Percentiles rank a stretch among this genome's conserved stretches.
phyloP scores from a whole-genome alignment of 2,888 invertebrate species.

The Zonitis immaculata region DNA sequence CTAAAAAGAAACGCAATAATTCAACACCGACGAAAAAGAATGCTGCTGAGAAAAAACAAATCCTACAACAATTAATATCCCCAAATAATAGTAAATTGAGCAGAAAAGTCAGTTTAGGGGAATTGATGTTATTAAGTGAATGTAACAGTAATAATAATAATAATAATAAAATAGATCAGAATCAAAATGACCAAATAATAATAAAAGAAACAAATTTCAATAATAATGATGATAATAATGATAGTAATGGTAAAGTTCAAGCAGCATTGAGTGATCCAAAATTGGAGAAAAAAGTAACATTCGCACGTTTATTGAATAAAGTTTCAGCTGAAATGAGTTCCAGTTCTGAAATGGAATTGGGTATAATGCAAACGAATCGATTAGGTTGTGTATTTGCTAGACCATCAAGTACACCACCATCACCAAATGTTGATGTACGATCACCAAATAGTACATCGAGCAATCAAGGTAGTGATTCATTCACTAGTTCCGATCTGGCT shows the following conservation, averaged over 20 bases:
- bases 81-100: conserved; percentile 59
- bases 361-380: conserved; percentile 45
- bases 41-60: conserved; percentile 69
- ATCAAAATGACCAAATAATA: conserved; percentile 47
- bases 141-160: no score
- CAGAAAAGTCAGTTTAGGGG: conserved; percentile 65
- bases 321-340: conserved; percentile 76
- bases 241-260: conserved; percentile 45
- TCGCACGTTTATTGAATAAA: conserved; percentile 67
- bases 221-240: conserved; percentile 30
- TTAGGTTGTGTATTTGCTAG: conserved; percentile 46
- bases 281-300: conserved; percentile 73
- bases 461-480: conserved; percentile 72
- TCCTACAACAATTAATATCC: conserved; percentile 70
- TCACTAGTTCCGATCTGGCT: conserved; percentile 68
- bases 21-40: conserved; percentile 74
- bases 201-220: conserved; percentile 60
- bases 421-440: conserved; percentile 60
- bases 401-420: conserved; percentile 58
- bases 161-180: conserved; percentile 33
- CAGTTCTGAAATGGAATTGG: conserved; percentile 63
- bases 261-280: conserved; percentile 62
- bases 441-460: conserved; percentile 66
- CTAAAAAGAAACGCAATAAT: conserved; percentile 73
- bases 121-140: conserved; percentile 70